Percentiles rank a stretch among this genome's conserved stretches.
These are phyloP conservation scores for Lacanobia wlatinum DNA, from an alignment of 2,888 invertebrate species.

Conservation along the genomic window DNA sequence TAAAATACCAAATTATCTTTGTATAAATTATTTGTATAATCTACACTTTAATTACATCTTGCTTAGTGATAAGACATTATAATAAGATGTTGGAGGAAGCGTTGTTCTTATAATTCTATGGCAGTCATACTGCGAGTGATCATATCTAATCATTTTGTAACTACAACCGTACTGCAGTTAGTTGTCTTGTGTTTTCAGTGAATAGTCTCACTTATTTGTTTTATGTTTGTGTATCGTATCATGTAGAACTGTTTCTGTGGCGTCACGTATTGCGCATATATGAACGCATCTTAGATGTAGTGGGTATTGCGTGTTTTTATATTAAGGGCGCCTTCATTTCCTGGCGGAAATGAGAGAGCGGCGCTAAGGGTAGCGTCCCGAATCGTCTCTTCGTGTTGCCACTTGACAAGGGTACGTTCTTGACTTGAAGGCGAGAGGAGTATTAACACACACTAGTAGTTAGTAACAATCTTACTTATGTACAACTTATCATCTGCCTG, in stretches of 20 bases:
- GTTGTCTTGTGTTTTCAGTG: slow-evolving; percentile 28
- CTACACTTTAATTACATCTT: slow-evolving; percentile 37
- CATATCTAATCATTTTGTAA: slow-evolving; percentile 76
- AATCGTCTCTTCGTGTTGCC: too few relatives aligned
- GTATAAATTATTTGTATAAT: slow-evolving; percentile 38
- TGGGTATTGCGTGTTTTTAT: too few relatives aligned
- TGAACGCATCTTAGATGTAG: too few relatives aligned
- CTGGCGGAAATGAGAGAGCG: too few relatives aligned
- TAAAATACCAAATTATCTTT: slow-evolving; percentile 49
- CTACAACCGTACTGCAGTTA: slow-evolving; percentile 53
- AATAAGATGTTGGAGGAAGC: slow-evolving; percentile 52
- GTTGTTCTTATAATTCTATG: slow-evolving; percentile 56
- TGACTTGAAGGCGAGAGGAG: too few relatives aligned
- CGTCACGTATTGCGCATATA: too few relatives aligned
- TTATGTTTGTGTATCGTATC: slow-evolving; percentile 10
- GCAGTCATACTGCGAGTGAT: slow-evolving; percentile 56
- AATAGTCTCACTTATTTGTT: slow-evolving; percentile 32
- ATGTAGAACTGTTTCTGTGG: background rate
- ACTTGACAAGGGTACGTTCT: too few relatives aligned
- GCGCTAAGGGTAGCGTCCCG: too few relatives aligned
- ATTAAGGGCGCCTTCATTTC: too few relatives aligned
- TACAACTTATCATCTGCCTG: too few relatives aligned
- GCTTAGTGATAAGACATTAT: slow-evolving; percentile 53
- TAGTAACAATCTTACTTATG: too few relatives aligned
- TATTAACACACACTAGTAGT: too few relatives aligned